phyloP scores from a whole-genome alignment of 2,888 invertebrate species.

The Bellardia pandia region DNA sequence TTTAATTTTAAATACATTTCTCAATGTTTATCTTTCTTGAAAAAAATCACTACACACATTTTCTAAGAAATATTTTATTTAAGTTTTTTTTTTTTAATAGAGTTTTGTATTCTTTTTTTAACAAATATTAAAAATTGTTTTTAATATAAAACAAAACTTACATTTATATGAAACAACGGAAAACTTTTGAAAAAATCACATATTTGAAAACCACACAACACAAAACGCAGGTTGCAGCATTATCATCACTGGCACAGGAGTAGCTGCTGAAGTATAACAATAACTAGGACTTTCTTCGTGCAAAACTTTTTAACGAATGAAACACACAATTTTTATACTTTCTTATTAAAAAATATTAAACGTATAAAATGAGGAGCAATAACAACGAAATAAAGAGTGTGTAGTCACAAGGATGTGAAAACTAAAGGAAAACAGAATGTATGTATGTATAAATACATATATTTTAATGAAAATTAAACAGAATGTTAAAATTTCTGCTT shows the following conservation, averaged over 20 bases:
- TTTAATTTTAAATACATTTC: slow-evolving; percentile 23
- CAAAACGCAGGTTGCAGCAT: background rate
- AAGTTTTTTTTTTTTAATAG: background rate
- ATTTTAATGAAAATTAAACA: slow-evolving; percentile 58
- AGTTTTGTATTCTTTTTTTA: background rate
- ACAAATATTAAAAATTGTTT: slow-evolving; percentile 13
- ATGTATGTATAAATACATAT: background rate
- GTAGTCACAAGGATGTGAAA: background rate
- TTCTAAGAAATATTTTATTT: slow-evolving; percentile 6
- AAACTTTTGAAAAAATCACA: slow-evolving; percentile 40
- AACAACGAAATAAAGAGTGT: background rate
- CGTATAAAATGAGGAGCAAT: slow-evolving; percentile 17
- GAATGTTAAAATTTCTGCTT: slow-evolving; percentile 55
- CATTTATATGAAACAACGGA: slow-evolving; percentile 23
- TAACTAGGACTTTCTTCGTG: slow-evolving; percentile 51
- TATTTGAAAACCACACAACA: slow-evolving; percentile 23
- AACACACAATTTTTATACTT: slow-evolving; percentile 39
- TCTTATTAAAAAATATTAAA: slow-evolving; percentile 55
- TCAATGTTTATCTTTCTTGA: slow-evolving; percentile 27
- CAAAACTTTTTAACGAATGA: slow-evolving; percentile 62
- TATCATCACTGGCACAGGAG: background rate
- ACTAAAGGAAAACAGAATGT: background rate
- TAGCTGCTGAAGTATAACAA: background rate
- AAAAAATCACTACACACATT: slow-evolving; percentile 30
- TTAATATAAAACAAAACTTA: slow-evolving; percentile 34